Evolutionary conservation across 1,140 invertebrate species (phyloP), one percentile per base, ranked within the genome.

Genomic region (Psilanteris sp.): DNA sequence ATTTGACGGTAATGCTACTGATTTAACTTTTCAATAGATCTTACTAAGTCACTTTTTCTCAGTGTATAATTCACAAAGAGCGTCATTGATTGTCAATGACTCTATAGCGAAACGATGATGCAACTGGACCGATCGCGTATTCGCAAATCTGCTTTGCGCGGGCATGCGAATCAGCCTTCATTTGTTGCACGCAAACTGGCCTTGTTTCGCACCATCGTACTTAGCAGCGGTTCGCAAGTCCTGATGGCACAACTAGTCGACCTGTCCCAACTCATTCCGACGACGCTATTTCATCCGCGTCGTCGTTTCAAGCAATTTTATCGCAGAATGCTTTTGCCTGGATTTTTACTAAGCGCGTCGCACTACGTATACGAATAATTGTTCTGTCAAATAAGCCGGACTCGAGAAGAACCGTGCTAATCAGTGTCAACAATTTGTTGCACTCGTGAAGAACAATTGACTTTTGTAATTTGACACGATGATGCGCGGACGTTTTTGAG

Each of bases 131-230:
- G 1, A 43, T 52, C 24, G 50, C 13, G 66, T 26, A 20, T 14
- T 71, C 48, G 64, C 46, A 67, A 70, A 64, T 55, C 32, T 62
- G 55, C 39, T 73, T 77, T 50, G 68, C 67, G 55, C 48, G 32
- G 46, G 66, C 37, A 71, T 61, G 37, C 31, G 48, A 75, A 75
- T 72, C 20, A 79, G 59, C 79, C 80, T 85, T 83, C 75, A 77
- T 74, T 77, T 32, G 37, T 77, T 16, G 46, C 66, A 44, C 61
- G 52, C 61, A 64, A 75, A 72, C 64, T 55, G 29, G 43, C 76
- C 64, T 77, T 73, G 68, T 76, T 70, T 52, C 37, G 26, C 37
- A 39, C 44, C 37, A 62, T 61, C 41, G 31, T 52, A 34, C 24
- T 37, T 43, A 29, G 10, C 26, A 10, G 2, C 18, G n/a, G 4